These are phyloP conservation scores for Tolypeutes matacus DNA, from an alignment of 2,797 vertebrate species.

Conservation along the genomic window DNA sequence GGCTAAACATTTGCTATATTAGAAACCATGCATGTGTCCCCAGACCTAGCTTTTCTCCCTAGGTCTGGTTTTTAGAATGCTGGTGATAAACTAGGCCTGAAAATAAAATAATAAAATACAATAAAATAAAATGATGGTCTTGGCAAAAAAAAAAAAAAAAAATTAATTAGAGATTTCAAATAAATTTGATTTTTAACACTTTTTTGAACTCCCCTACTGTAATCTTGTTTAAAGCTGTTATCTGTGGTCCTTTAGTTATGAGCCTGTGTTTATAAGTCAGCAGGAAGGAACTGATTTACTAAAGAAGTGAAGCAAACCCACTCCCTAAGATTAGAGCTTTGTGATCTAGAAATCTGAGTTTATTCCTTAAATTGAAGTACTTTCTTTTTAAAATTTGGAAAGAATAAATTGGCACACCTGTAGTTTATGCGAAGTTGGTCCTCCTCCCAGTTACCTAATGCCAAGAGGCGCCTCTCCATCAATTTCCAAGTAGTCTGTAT, in stretches of 20 bases:
- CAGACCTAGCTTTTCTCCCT: too few species aligned
- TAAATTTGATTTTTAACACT: slow-evolving; percentile 34
- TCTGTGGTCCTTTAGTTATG: slow-evolving; percentile 77
- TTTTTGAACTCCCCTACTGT: slow-evolving; percentile 59
- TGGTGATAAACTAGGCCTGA: too few species aligned
- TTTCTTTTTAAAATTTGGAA: slow-evolving; percentile 59
- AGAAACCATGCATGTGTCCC: too few species aligned
- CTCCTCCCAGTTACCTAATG: slow-evolving; percentile 64
- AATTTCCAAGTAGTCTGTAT: slow-evolving; percentile 74
- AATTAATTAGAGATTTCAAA: slow-evolving; percentile 34
- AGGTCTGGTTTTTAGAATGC: too few species aligned
- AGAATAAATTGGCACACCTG: slow-evolving; percentile 44
- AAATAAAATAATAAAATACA: too few species aligned
- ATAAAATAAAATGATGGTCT: too few species aligned
- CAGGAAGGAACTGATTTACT: background rate
- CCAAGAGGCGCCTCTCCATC: slow-evolving; percentile 75
- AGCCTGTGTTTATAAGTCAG: slow-evolving; percentile 26
- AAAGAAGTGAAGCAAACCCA: slow-evolving; percentile 2
- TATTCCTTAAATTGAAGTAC: slow-evolving; percentile 50
- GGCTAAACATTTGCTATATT: too few species aligned
- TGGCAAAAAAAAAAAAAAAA: too few species aligned
- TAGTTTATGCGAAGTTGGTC: background rate
- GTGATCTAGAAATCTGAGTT: slow-evolving; percentile 61
- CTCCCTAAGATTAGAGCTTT: background rate
- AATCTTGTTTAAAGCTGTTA: slow-evolving; percentile 73